These are phyloP conservation scores for Brachionus paranguensis DNA, from an alignment of 1,140 invertebrate species.

Conservation along the genomic window DNA sequence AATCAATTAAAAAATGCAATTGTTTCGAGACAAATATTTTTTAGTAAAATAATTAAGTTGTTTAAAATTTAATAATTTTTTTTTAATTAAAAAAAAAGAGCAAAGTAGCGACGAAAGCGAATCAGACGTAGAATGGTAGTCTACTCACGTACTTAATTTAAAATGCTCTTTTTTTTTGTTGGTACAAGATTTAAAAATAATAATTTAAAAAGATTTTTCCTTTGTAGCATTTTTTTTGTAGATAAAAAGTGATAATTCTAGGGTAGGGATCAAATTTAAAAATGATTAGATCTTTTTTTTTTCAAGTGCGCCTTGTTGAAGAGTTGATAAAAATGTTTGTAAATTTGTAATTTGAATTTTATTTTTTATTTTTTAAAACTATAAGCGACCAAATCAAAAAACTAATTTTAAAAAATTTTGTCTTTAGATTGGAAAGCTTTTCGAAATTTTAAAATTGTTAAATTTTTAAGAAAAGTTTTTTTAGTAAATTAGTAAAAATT, in stretches of 20 bases:
- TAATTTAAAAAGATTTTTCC: not conserved
- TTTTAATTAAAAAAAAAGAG: not conserved
- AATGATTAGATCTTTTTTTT: not conserved
- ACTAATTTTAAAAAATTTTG: too few relatives aligned
- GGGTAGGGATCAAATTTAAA: not conserved
- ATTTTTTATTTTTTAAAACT: not conserved
- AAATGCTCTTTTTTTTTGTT: not conserved
- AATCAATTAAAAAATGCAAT: not conserved
- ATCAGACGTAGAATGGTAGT: constrained; percentile 25
- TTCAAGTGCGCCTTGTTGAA: not conserved
- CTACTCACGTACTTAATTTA: not conserved
- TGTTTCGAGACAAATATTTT: not conserved
- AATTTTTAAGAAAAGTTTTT: too few relatives aligned
- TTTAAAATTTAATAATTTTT: not conserved
- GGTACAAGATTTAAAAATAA: not conserved
- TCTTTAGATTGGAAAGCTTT: too few relatives aligned
- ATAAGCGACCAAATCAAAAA: too few relatives aligned
- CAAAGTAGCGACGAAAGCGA: constrained; percentile 27
- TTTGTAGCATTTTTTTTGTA: not conserved
- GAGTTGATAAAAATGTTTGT: not conserved
- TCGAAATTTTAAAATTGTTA: too few relatives aligned
- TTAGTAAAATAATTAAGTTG: not conserved
- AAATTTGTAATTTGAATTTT: not conserved
- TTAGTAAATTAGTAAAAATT: too few relatives aligned
- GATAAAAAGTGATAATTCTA: not conserved